These are phyloP conservation scores for Acleris cristana DNA, from an alignment of 2,888 invertebrate genomes.

Conservation along the genomic window DNA sequence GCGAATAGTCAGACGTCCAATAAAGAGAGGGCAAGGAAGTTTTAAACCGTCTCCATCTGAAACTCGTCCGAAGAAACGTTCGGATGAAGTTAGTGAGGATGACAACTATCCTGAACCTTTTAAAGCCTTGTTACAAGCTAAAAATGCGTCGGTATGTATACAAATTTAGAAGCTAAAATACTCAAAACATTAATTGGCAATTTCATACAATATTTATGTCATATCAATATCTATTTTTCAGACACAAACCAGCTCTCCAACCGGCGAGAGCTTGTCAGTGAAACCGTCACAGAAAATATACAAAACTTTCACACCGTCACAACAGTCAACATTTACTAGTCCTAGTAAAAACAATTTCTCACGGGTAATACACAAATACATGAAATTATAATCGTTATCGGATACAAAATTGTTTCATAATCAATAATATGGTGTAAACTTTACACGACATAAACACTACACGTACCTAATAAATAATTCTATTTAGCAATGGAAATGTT, in stretches of 20 bases:
- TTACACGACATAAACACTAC: too few relatives aligned
- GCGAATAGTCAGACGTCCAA: conserved; percentile 64
- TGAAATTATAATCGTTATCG: background rate
- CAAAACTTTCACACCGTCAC: conserved; percentile 69
- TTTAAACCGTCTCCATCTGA: conserved; percentile 51
- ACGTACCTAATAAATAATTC: background rate
- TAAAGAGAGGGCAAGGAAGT: conserved; percentile 57
- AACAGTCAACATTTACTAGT: conserved; percentile 68
- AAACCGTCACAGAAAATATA: conserved; percentile 80
- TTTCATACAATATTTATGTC: conserved; percentile 30
- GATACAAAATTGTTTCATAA: background rate
- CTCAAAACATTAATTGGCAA: conserved; percentile 12
- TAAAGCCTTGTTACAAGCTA: conserved; percentile 86
- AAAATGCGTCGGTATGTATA: conserved; percentile 78
- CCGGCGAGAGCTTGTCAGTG: conserved; percentile 77
- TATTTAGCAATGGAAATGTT: too few relatives aligned
- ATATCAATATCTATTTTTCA: conserved; percentile 58
- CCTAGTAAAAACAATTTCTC: conserved; percentile 68
- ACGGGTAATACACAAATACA: conserved; percentile 63
- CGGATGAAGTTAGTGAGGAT: conserved; percentile 84
- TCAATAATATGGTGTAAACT: too few relatives aligned
- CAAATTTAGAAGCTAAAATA: background rate
- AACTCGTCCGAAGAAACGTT: conserved; percentile 51
- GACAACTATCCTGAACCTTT: conserved; percentile 87
- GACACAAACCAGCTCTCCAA: conserved; percentile 76